A percentile compares a stretch with the other conserved stretches of the same genome.
These are phyloP conservation scores for Lasiurus cinereus DNA, from an alignment of 2,113 vertebrate species.

Conservation along the genomic window DNA sequence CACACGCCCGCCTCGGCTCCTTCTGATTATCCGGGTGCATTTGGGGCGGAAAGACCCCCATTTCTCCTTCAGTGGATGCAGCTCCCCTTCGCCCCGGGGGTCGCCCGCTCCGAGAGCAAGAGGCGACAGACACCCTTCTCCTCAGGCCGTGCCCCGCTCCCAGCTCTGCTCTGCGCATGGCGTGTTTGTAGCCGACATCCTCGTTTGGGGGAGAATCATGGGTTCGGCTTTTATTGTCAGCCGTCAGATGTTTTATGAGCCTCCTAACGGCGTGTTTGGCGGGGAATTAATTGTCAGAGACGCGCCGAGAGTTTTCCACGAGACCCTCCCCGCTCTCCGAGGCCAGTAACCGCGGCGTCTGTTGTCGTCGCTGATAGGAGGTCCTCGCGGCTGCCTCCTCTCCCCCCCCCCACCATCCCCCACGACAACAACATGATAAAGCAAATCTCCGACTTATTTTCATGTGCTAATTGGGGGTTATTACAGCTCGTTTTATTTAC, in stretches of 20 bases:
- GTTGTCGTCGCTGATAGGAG: slow-evolving; percentile 74
- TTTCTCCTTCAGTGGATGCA: not conserved
- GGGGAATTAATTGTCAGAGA: slow-evolving; percentile 79
- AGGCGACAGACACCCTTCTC: not conserved
- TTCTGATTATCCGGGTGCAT: not conserved
- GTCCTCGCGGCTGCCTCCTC: slow-evolving; percentile 79
- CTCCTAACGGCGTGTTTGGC: slow-evolving; percentile 74
- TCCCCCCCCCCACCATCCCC: not conserved
- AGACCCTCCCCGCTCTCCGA: slow-evolving; percentile 74
- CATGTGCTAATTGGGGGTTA: slow-evolving; percentile 90
- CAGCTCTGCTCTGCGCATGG: not conserved
- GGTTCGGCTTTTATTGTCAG: slow-evolving; percentile 62
- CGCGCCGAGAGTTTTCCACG: slow-evolving; percentile 76
- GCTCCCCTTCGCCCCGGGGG: not conserved
- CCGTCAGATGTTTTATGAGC: slow-evolving; percentile 77
- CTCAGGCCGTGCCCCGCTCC: not conserved
- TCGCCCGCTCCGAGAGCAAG: not conserved
- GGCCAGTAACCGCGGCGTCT: slow-evolving; percentile 70
- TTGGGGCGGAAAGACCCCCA: fast-evolving
- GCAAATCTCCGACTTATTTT: slow-evolving; percentile 82
- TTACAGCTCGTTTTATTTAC: slow-evolving; percentile 88
- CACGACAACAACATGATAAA: slow-evolving; percentile 76
- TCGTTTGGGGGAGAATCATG: slow-evolving; percentile 76
- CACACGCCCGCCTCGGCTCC: too few species aligned
- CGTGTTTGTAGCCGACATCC: slow-evolving; percentile 58